These are phyloP conservation scores for Chelon auratus DNA, from an alignment of 2,797 vertebrate genomes.

Conservation along the genomic window DNA sequence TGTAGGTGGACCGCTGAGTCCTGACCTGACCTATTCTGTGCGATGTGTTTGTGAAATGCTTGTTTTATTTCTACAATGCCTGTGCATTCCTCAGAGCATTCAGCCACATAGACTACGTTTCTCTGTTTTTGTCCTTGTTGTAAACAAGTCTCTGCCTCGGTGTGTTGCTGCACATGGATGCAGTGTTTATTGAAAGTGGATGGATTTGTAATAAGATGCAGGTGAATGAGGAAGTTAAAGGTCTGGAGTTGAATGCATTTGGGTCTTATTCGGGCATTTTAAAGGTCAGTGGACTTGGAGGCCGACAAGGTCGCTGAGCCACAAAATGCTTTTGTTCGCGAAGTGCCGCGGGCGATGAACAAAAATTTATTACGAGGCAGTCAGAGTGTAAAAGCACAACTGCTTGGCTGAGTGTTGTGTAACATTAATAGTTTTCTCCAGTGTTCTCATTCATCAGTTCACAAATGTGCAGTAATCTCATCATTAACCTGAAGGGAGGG, in stretches of 20 bases:
- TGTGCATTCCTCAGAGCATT: too few relatives aligned
- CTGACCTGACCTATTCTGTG: too few relatives aligned
- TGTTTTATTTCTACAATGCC: too few relatives aligned
- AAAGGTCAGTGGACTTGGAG: slow-evolving; percentile 69
- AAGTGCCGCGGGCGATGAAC: slow-evolving; percentile 49
- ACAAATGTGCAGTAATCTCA: slow-evolving; percentile 49
- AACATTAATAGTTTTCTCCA: slow-evolving; percentile 19
- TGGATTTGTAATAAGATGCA: slow-evolving; percentile 6
- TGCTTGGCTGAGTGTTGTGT: slow-evolving; percentile 36
- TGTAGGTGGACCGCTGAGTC: too few relatives aligned
- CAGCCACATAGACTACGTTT: too few relatives aligned
- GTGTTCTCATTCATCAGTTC: slow-evolving; percentile 51
- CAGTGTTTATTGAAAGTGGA: neutral
- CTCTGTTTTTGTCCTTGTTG: too few relatives aligned
- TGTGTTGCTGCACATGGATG: neutral
- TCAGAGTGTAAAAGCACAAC: slow-evolving; percentile 37
- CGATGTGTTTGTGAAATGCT: too few relatives aligned
- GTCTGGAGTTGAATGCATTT: slow-evolving; percentile 34
- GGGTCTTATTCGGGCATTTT: slow-evolving; percentile 54
- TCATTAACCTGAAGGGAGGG: slow-evolving; percentile 53
- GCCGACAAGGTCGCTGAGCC: slow-evolving; percentile 52
- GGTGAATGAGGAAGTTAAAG: slow-evolving; percentile 11
- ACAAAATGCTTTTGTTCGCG: slow-evolving; percentile 61
- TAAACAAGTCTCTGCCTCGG: too few relatives aligned
- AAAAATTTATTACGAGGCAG: slow-evolving; percentile 34